phyloP scores from a whole-genome alignment of 2,888 invertebrate genomes.

The Diplazon laetatorius region DNA sequence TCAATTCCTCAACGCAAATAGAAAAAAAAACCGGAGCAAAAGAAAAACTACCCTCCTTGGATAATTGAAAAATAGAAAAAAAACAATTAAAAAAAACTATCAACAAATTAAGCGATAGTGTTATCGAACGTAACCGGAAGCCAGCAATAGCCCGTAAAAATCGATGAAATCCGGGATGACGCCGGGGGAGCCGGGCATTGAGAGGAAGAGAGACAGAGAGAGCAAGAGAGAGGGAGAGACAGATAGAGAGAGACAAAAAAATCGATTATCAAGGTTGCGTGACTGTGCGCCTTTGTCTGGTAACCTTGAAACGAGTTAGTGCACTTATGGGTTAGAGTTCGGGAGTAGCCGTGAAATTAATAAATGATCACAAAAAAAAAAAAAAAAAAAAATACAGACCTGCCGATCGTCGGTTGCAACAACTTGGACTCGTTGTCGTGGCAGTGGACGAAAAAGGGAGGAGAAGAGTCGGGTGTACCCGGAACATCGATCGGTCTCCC shows the following conservation, averaged over 20 bases:
- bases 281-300: neutral
- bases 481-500: conserved; percentile 73
- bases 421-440: conserved; percentile 41
- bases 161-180: conserved; percentile 29
- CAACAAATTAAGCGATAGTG: neutral
- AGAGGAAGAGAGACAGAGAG: neutral
- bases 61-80: neutral
- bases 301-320: conserved; percentile 71
- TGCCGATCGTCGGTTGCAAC: conserved; percentile 36
- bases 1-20: no score
- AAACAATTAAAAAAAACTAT: neutral
- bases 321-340: conserved; percentile 67
- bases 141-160: neutral
- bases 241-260: neutral
- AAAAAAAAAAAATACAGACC: conserved; percentile 46
- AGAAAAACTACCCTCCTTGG: no score
- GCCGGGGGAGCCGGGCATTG: neutral
- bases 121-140: conserved; percentile 11
- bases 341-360: conserved; percentile 68
- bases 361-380: conserved; percentile 60
- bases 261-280: conserved; percentile 18
- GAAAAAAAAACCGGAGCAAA: no score
- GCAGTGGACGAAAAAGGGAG: conserved; percentile 54
- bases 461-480: conserved; percentile 61
- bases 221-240: neutral